Base-by-base conservation (phyloP, 2,113 vertebrate species). In the Phyllostomus discolor region DNA sequence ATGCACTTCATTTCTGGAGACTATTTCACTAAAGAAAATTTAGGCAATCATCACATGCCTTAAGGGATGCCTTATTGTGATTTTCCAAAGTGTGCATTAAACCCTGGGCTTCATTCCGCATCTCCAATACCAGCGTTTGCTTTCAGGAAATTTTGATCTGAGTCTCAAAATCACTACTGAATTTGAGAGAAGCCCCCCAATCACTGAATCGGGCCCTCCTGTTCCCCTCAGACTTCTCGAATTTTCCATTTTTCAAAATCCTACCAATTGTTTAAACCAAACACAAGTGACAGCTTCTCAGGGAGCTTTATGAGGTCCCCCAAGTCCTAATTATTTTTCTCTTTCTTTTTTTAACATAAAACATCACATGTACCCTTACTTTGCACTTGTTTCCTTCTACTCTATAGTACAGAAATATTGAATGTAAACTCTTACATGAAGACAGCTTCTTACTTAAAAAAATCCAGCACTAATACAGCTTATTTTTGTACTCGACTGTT, bases 61-160 rank as follows among this genome's bases (percentile, higher is more conserved):
- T 69, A 48, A 92, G 28, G 52, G 19, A 43, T 94, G 16, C 43
- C 20, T 93, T 83, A 15, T 57, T 93, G 28, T 52, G 64, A 38
- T 91, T 88, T 70, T 43, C 85, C 81, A 92, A 96, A 78, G 22
- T 94, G n/a, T 66, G 80, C 62, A 57, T 88, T 89, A 91, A 89
- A 66, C 88, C 43, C 12, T 57, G 33, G 62, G 26, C 79, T 95
- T 95, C 54, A 72, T 72, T 83, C 83, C n/a, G 52, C 69, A 80
- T 91, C 50, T 96, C 67, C 88, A 87, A 7, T 59, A 83, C 76
- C 57, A 83, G 76, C 75, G 70, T 76, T 94, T 93, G 64, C 87
- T 95, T 86, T 95, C 84, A 86, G 79, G 72, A 92, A 88, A 82
- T 85, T 95, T 97, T 95, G 78, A 91, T 95, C 86, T 54, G 75